A percentile compares a stretch with the other conserved stretches of the same genome.
phyloP scores from a whole-genome alignment of 2,113 vertebrate species.

The Chionis minor region DNA sequence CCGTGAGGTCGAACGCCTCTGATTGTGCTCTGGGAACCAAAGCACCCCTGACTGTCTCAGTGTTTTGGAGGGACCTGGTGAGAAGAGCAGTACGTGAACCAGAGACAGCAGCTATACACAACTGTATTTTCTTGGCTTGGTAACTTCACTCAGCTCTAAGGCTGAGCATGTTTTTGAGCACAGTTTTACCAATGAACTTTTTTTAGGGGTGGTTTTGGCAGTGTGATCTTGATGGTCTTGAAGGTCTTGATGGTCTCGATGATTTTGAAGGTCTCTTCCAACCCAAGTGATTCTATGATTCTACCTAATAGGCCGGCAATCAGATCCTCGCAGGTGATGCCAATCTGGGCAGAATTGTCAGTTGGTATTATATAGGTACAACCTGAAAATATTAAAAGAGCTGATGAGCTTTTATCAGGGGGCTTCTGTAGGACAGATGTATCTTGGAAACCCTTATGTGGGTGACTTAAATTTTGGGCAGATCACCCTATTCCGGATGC shows the following conservation, averaged over 20 bases:
- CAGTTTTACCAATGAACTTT: not conserved
- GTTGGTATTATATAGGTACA: accelerated
- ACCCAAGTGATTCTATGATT: no score
- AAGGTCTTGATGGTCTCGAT: no score
- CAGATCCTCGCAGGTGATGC: not conserved
- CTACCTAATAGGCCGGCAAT: not conserved
- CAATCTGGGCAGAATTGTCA: not conserved
- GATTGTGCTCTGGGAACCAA: not conserved
- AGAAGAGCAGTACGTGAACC: not conserved
- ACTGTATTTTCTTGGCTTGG: not conserved
- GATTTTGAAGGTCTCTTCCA: no score
- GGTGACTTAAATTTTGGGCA: not conserved
- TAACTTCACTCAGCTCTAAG: not conserved
- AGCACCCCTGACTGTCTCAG: not conserved
- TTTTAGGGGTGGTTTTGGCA: no score
- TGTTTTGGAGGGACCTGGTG: not conserved
- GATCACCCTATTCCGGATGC: not conserved
- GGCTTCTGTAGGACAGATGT: not conserved
- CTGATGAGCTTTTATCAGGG: not conserved
- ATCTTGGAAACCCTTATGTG: accelerated
- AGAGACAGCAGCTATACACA: not conserved
- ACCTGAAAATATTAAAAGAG: not conserved
- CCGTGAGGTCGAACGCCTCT: not conserved
- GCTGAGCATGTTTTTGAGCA: not conserved
- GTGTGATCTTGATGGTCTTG: no score